Evolutionary conservation across 2,888 invertebrate genomes (phyloP).

Genomic region (Amphimallon solstitiale): DNA sequence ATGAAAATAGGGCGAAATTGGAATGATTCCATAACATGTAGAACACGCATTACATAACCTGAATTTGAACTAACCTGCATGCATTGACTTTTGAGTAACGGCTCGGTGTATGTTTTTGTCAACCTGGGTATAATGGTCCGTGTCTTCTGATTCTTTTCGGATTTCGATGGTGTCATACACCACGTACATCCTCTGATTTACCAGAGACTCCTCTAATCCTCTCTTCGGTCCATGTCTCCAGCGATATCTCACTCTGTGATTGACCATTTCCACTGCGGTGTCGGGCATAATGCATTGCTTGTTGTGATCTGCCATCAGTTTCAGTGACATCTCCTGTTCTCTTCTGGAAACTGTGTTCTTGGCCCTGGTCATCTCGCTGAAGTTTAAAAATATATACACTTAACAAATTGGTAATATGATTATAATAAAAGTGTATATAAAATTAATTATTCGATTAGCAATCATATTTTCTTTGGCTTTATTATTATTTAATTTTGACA

Average conservation of each 20-base stretch:
- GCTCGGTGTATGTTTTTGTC: constrained; percentile 73
- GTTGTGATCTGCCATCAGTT: constrained; percentile 67
- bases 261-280: constrained; percentile 74
- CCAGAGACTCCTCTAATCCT: constrained; percentile 66
- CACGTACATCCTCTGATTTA: constrained; percentile 73
- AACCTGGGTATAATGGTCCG: constrained; percentile 69
- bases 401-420: too few species aligned
- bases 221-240: constrained; percentile 61
- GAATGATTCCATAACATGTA: too few species aligned
- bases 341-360: constrained; percentile 44
- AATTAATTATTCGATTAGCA: too few species aligned
- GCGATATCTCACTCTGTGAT: constrained; percentile 70
- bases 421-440: too few species aligned
- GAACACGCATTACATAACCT: too few species aligned
- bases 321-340: constrained; percentile 64
- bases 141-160: constrained; percentile 70
- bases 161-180: constrained; percentile 81
- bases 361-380: constrained; percentile 68
- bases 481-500: too few species aligned
- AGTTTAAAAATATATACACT: constrained; percentile 49
- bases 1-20: too few species aligned
- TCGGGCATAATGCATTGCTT: constrained; percentile 76
- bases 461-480: too few species aligned
- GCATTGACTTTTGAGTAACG: constrained; percentile 67
- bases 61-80: constrained; percentile 56